Percentiles rank a stretch among this genome's conserved stretches.
Evolutionary conservation across 2,797 vertebrate genomes (phyloP).

Genomic region (Sardinella longiceps): DNA sequence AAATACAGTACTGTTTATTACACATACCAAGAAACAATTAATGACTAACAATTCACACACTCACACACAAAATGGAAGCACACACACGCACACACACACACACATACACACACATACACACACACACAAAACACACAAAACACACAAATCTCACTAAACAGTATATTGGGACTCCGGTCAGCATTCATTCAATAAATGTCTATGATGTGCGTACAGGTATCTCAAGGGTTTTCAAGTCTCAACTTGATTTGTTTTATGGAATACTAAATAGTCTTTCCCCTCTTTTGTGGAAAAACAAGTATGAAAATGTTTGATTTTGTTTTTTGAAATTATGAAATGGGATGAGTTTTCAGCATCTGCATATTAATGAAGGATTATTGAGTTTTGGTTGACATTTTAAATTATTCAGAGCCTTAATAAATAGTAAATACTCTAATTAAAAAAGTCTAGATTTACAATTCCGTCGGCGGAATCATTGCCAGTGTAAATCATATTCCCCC

Average conservation of each 20-base stretch:
- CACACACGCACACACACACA: constrained; percentile 7
- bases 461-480: neutral
- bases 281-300: neutral
- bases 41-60: neutral
- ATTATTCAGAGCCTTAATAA: neutral
- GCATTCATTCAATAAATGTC: neutral
- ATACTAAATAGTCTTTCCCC: neutral
- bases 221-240: neutral
- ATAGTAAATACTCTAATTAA: neutral
- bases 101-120: neutral
- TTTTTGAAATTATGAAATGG: neutral
- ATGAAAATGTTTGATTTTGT: neutral
- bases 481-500: neutral
- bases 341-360: neutral
- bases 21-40: neutral
- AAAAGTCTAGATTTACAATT: neutral
- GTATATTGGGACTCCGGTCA: no score
- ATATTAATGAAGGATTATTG: neutral
- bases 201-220: neutral
- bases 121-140: neutral
- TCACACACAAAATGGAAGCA: neutral
- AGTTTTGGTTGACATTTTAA: neutral
- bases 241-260: neutral
- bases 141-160: no score
- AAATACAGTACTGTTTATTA: neutral